These are phyloP conservation scores for Thaleichthys pacificus DNA, from an alignment of 2,797 vertebrate genomes.

Conservation along the genomic window DNA sequence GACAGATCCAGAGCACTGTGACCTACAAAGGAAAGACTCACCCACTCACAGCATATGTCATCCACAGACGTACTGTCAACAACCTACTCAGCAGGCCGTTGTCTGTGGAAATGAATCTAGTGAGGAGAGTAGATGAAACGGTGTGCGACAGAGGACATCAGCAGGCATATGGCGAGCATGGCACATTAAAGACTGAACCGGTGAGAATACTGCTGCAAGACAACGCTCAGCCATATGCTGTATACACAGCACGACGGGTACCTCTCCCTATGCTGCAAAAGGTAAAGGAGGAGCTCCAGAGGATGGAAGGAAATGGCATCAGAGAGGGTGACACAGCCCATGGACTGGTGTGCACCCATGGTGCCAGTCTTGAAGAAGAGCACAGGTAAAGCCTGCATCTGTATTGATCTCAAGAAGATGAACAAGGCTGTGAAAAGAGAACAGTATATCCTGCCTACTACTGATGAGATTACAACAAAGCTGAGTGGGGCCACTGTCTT, in stretches of 20 bases:
- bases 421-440: constrained; percentile 11
- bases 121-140: constrained; percentile 10
- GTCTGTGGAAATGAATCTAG: constrained; percentile 16
- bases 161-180: constrained; percentile 10
- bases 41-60: constrained; percentile 20
- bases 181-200: constrained; percentile 9
- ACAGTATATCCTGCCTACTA: constrained; percentile 8
- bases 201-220: constrained; percentile 16
- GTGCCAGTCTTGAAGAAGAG: constrained; percentile 7
- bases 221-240: constrained; percentile 14
- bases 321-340: constrained; percentile 21
- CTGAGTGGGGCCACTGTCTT: constrained; percentile 7
- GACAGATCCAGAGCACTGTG: constrained; percentile 20
- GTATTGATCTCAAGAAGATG: constrained; percentile 11
- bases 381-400: constrained; percentile 8
- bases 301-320: constrained; percentile 11
- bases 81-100: constrained; percentile 15
- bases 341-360: constrained; percentile 22
- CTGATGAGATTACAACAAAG: constrained; percentile 4
- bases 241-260: constrained; percentile 8
- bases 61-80: constrained; percentile 11
- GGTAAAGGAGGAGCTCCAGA: constrained; percentile 21
- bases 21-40: constrained; percentile 20
- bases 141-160: background rate
- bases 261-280: constrained; percentile 19